Base-by-base conservation (phyloP, 2,797 vertebrate species). In the Microctenopoma stevenorrisi region DNA sequence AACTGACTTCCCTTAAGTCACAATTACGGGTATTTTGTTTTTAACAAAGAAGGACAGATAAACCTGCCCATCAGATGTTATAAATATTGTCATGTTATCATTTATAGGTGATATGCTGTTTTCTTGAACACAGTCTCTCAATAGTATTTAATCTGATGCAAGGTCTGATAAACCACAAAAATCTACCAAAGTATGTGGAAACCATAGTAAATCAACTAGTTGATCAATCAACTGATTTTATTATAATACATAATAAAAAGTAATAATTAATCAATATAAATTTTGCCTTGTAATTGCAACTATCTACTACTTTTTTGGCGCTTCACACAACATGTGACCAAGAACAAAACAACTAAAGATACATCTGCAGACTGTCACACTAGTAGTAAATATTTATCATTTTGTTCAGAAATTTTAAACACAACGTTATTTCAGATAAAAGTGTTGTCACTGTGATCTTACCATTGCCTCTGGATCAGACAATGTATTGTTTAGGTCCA, bases 401-500 rank as follows among this genome's bases (percentile, higher is more conserved):
- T 48, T 42, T 37, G 13, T 61, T 15, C 3, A 10, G 6, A 26
- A 63, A 12, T 37, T 3, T 38, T 26, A 4, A 22, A 11, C 22
- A 62, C 12, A 53, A 5, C 1, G 12, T 44, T 48, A 18, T 56
- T 69, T 64, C 12, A 59, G 18, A 56, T 13, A 13, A 4, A 57
- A 15, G 5, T 66, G 16, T 37, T 64, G n/a, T 26, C 28, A 6
- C 46, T 57, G 9, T 14, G 47, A 67, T 46, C 93, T 92, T 68
- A 98, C 98, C 96, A 98, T 96, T 47, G 94, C 91, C 85, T 98
- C 97, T 25, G 95, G 93, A 83, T 97, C 96, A 58, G 95, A 95
- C 88, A 95, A 96, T 83, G 95, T 92, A 57, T 93, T 96, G 79
- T 95, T 93, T 11, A 96, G 95, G 88, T 98, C 96, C 43, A 97